Evolutionary conservation across 2,797 vertebrate genomes (phyloP).

Genomic region (Lateolabrax maculatus): DNA sequence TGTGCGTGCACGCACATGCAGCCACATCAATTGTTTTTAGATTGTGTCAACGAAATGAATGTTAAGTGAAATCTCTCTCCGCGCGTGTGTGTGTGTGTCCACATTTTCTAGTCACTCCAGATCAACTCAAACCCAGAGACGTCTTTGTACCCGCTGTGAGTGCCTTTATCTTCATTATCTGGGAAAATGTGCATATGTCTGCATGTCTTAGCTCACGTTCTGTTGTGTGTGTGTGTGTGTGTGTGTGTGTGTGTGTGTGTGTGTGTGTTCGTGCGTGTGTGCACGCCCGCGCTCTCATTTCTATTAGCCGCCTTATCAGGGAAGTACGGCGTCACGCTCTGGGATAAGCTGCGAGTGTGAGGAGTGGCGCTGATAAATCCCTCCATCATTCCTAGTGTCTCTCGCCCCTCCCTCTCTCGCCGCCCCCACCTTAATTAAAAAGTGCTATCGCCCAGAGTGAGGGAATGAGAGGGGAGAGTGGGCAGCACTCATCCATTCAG

Average conservation of each 20-base stretch:
- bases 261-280: slow-evolving; percentile 25
- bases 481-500: slow-evolving; percentile 81
- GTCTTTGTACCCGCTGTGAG: slow-evolving; percentile 49
- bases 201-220: slow-evolving; percentile 64
- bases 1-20: neutral
- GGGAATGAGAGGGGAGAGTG: slow-evolving; percentile 78
- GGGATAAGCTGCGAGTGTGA: slow-evolving; percentile 80
- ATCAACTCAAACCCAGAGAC: slow-evolving; percentile 53
- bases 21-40: slow-evolving; percentile 12
- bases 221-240: slow-evolving; percentile 16
- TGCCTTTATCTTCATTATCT: slow-evolving; percentile 76
- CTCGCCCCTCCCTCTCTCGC: slow-evolving; percentile 34
- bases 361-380: slow-evolving; percentile 82
- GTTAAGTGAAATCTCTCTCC: slow-evolving; percentile 36
- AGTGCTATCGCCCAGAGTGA: slow-evolving; percentile 83
- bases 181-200: slow-evolving; percentile 76
- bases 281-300: slow-evolving; percentile 65
- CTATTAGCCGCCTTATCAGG: slow-evolving; percentile 83
- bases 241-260: slow-evolving; percentile 25
- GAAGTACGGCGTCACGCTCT: slow-evolving; percentile 73
- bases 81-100: neutral
- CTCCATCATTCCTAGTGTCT: slow-evolving; percentile 77
- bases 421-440: slow-evolving; percentile 86
- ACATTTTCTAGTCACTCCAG: slow-evolving; percentile 23
- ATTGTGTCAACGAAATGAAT: slow-evolving; percentile 29